Evolutionary conservation across 2,797 vertebrate genomes (phyloP).

Genomic region (Micromesistius poutassou): DNA sequence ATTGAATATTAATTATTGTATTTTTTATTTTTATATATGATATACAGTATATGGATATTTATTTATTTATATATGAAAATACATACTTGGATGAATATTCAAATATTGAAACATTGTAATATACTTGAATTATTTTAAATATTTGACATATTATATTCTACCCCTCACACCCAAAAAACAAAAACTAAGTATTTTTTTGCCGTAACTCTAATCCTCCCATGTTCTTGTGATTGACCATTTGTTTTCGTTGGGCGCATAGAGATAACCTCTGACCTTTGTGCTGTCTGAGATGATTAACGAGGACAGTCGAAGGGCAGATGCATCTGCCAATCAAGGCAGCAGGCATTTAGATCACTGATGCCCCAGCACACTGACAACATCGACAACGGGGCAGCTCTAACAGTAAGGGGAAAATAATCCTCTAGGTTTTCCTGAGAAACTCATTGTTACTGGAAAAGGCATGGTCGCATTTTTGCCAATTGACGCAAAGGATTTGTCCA

Average conservation of each 20-base stretch:
- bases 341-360: constrained; percentile 57
- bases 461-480: neutral
- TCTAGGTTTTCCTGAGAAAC: neutral
- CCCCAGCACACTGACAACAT: constrained; percentile 27
- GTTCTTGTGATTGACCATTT: neutral
- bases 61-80: neutral
- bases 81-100: too few relatives aligned
- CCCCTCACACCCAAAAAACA: neutral
- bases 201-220: neutral
- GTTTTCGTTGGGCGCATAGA: constrained; percentile 1
- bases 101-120: too few relatives aligned
- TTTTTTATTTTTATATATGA: neutral
- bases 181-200: neutral
- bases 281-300: constrained; percentile 25
- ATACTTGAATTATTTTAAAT: too few relatives aligned
- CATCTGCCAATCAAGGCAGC: constrained; percentile 61
- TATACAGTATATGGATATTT: neutral
- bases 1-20: neutral
- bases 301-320: constrained; percentile 47
- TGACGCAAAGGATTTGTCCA: neutral
- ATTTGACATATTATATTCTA: neutral
- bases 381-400: neutral
- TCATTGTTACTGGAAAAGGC: neutral
- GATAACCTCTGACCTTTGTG: constrained; percentile 9
- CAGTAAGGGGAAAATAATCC: neutral